Evolutionary conservation across 2,113 vertebrate species (phyloP), one percentile per base, ranked within the genome.

Genomic region (Spilogale gracilis): DNA sequence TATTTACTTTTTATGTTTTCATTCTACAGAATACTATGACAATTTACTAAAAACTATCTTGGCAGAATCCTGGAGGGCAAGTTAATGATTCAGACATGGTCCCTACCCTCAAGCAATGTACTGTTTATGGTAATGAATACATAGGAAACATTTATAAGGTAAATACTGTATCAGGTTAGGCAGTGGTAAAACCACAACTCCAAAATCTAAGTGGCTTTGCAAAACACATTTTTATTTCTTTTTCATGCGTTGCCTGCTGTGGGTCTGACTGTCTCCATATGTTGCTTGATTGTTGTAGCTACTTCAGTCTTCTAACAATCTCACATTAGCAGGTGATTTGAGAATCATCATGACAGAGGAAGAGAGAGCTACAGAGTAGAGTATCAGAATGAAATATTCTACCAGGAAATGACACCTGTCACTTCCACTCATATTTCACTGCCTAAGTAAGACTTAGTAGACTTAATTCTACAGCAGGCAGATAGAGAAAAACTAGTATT

Each of bases 1-100:
- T 43, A 71, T 50, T 91, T 88, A n/a, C 2, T 81, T 76, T 89
- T 73, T 6, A 73, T 65, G 90, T 94, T 60, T 50, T 98, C 13
- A 92, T 81, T 79, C 23, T 52, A 50, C 6, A 88, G 21, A 81
- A 91, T 65, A 45, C 18, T 87, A 11, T 50, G 91, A 73, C 17
- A 83, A 16, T 69, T 27, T 63, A 82, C 12, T 83, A 74, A 94
- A 81, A 89, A n/a, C 0, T 48, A 30, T n/a, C 13, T 74, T 89
- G 58, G 30, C 10, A 93, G 84, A 52, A 84, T 88, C 52, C 17
- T 52, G 52, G 52, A 83, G 38, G 5, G 14, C 65, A 74, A 90
- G 82, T 56, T 82, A 60, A 56, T 61, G 27, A 83, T 94, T 83
- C 6, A 43, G n/a, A 65, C 7, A 84, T 85, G 52, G 30, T 69